A percentile compares a stretch with the other conserved stretches of the same genome.
These are phyloP conservation scores for Oryctes rhinoceros DNA, from an alignment of 1,140 invertebrate species.

Conservation along the genomic window DNA sequence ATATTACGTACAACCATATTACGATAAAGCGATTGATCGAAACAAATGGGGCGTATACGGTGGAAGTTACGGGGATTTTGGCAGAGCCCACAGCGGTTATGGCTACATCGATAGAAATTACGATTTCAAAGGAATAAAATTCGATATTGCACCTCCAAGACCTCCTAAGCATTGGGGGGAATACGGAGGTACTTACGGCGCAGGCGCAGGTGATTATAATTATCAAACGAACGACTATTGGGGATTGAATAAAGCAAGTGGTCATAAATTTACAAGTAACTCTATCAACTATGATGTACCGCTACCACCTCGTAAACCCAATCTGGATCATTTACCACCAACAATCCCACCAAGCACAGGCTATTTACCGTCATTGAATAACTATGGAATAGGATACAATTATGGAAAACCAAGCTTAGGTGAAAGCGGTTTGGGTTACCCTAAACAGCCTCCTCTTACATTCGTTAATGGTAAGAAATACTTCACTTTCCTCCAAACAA, in stretches of 20 bases:
- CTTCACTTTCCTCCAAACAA: too few species aligned
- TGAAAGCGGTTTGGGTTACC: constrained; percentile 25
- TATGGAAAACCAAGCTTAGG: constrained; percentile 3
- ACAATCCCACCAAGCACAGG: constrained; percentile 1
- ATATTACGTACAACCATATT: constrained; percentile 18
- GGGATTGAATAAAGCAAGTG: constrained; percentile 50
- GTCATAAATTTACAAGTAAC: constrained; percentile 9
- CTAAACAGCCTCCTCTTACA: not conserved
- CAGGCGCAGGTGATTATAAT: constrained; percentile 53
- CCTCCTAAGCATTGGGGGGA: constrained; percentile 54
- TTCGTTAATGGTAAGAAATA: not conserved
- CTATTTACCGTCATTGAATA: constrained; percentile 39
- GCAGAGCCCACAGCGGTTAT: constrained; percentile 29
- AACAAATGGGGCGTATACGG: constrained; percentile 59
- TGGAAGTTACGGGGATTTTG: constrained; percentile 58
- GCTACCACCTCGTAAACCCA: constrained; percentile 24
- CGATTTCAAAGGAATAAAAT: not conserved
- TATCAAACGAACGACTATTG: constrained; percentile 58
- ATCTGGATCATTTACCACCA: not conserved
- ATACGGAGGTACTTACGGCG: constrained; percentile 59
- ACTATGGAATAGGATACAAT: not conserved
- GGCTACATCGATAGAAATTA: not conserved
- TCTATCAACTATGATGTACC: constrained; percentile 24
- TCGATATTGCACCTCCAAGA: constrained; percentile 40
- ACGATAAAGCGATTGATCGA: not conserved